Evolutionary conservation across 2,113 vertebrate species (phyloP).

Genomic region (Neolamprologus sp.): DNA sequence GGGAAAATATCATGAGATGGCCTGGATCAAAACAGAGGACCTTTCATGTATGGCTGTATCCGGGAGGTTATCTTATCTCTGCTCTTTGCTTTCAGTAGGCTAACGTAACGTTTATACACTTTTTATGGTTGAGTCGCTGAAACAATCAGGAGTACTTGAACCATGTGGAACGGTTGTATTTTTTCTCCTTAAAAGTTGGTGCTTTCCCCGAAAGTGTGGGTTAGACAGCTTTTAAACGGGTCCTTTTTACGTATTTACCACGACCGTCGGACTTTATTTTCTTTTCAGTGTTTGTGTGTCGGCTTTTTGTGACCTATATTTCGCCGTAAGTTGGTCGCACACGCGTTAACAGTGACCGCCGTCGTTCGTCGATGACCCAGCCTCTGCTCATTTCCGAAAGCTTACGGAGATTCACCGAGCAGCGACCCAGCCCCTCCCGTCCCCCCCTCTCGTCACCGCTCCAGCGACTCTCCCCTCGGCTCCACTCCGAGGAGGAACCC

Average conservation of each 20-base stretch:
- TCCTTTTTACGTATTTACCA: neutral
- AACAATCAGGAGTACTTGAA: neutral
- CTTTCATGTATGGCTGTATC: neutral
- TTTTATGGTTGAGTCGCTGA: neutral
- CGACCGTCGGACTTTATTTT: neutral
- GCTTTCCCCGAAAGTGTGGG: neutral
- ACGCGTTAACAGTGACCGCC: neutral
- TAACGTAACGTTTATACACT: neutral
- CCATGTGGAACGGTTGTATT: neutral
- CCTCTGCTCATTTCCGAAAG: slow-evolving; percentile 52
- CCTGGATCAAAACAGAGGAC: neutral
- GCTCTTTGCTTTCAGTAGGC: neutral
- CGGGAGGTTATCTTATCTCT: neutral
- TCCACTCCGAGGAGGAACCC: slow-evolving; percentile 70
- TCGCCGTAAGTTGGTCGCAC: neutral
- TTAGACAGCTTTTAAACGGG: neutral
- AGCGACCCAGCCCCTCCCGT: slow-evolving; percentile 53
- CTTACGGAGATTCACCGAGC: slow-evolving; percentile 48
- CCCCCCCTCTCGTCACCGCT: slow-evolving; percentile 13
- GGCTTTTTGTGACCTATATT: neutral
- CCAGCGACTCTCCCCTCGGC: slow-evolving; percentile 62
- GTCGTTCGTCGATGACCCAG: slow-evolving; percentile 25
- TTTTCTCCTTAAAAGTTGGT: neutral
- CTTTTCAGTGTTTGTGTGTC: neutral
- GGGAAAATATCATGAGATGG: neutral